Evolutionary conservation across 2,888 invertebrate genomes (phyloP).

Genomic region (Dryocosmus kuriphilus): DNA sequence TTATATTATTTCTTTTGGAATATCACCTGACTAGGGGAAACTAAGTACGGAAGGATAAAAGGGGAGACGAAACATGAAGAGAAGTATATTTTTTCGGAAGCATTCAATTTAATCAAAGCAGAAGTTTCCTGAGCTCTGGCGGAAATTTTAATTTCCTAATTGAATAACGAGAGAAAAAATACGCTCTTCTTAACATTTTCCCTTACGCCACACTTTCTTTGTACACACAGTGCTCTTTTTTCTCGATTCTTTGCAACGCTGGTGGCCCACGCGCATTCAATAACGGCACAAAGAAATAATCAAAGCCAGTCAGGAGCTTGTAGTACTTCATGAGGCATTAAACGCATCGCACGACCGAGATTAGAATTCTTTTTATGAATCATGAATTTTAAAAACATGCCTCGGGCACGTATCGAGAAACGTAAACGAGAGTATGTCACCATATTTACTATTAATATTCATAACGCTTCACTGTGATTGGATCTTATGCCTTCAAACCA

Average conservation of each 20-base stretch:
- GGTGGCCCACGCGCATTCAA: constrained; percentile 46
- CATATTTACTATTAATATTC: constrained; percentile 12
- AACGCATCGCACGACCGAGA: constrained; percentile 33
- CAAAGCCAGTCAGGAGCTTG: not conserved
- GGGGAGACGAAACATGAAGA: not conserved
- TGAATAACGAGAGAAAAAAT: not conserved
- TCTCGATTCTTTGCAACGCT: constrained; percentile 43
- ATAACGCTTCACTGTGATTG: not conserved
- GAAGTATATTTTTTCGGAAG: not conserved
- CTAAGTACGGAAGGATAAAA: not conserved
- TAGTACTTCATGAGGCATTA: constrained; percentile 24
- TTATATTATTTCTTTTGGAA: not conserved
- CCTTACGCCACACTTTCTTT: constrained; percentile 30
- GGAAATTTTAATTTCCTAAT: constrained; percentile 3
- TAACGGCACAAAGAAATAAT: constrained; percentile 32
- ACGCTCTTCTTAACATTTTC: not conserved
- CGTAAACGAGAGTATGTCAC: constrained; percentile 30
- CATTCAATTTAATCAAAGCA: constrained; percentile 1
- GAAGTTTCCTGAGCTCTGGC: not conserved
- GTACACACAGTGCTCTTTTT: constrained; percentile 34
- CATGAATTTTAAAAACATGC: constrained; percentile 30
- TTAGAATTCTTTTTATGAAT: constrained; percentile 29
- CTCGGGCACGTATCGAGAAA: constrained; percentile 25
- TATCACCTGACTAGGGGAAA: too few species aligned
- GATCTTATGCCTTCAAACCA: not conserved